Conservation (phyloP, 2,797 vertebrate species). For the Anniella stebbinsi region DNA sequence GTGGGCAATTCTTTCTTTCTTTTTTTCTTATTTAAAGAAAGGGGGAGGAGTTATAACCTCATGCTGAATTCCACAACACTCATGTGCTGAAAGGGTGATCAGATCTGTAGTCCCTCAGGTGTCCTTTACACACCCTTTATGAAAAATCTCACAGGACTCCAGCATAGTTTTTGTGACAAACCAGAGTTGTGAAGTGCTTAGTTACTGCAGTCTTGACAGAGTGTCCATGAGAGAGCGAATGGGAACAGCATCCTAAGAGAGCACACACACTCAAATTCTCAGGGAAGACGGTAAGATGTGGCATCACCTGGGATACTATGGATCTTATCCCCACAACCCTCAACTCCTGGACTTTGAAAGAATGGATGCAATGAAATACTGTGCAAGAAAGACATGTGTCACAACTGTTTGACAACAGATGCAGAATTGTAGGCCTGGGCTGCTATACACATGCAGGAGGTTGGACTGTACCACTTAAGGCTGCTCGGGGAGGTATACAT, state of each 20-base stretch:
- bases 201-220: constrained; percentile 45
- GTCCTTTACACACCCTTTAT: constrained; percentile 60
- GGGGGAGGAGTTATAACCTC: constrained; percentile 25
- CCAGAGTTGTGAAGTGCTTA: constrained; percentile 36
- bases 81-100: constrained; percentile 46
- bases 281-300: not conserved
- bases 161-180: constrained; percentile 35
- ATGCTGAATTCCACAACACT: constrained; percentile 54
- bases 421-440: not conserved
- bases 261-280: not conserved
- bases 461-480: not conserved
- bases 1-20: not conserved
- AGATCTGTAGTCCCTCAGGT: constrained; percentile 52
- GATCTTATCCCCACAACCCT: not conserved
- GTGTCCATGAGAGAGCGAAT: constrained; percentile 36
- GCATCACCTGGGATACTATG: not conserved
- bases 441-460: not conserved
- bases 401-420: not conserved
- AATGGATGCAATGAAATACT: no score
- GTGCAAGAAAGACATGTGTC: not conserved
- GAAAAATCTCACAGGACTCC: constrained; percentile 59
- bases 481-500: no score
- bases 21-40: not conserved
- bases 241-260: not conserved
- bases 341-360: not conserved